Conservation (phyloP, 2,797 vertebrate species). For the Phoebastria nigripes region DNA sequence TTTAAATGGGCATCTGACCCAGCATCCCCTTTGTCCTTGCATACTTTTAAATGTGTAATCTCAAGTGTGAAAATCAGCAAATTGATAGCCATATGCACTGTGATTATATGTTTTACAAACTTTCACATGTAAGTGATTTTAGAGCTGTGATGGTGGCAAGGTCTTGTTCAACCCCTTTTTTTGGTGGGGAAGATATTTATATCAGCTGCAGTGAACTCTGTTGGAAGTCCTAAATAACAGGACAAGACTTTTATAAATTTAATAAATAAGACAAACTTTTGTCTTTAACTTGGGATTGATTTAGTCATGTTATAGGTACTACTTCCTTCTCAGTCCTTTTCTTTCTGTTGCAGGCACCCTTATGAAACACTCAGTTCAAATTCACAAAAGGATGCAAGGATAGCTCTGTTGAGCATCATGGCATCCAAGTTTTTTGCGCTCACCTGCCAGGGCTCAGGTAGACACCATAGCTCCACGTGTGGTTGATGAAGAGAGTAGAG, state of each 20-base stretch:
- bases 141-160: neutral
- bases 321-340: neutral
- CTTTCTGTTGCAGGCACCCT: neutral
- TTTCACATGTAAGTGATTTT: neutral
- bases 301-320: neutral
- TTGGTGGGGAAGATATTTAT: neutral
- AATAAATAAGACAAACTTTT: neutral
- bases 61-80: neutral
- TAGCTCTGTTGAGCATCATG: neutral
- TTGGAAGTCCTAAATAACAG: neutral
- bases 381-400: neutral
- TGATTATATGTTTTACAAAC: neutral
- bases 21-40: neutral
- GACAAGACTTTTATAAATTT: neutral
- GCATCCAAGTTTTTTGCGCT: neutral
- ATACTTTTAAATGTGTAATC: neutral
- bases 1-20: neutral
- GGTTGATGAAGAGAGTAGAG: neutral
- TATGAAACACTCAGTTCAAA: neutral
- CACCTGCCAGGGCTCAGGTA: neutral
- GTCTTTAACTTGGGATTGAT: neutral
- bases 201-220: neutral
- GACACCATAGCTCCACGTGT: neutral
- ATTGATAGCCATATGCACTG: neutral
- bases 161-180: neutral